Conservation (phyloP, 2,888 invertebrate species). For the Bimastos eiseni region DNA sequence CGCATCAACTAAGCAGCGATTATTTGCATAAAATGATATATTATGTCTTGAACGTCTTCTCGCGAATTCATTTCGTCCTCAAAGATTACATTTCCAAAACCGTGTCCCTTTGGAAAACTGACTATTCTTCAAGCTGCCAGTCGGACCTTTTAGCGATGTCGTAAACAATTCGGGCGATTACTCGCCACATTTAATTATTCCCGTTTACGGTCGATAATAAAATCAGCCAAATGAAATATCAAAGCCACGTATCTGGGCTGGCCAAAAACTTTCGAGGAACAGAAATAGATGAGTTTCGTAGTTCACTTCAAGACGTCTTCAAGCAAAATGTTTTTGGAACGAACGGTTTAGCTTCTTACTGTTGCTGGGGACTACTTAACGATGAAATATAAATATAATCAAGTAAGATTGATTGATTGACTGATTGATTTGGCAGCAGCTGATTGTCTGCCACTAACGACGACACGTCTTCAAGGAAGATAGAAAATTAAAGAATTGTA, state of each 20-base stretch:
- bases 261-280: not conserved
- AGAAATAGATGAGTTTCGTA: not conserved
- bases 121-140: slow-evolving; percentile 3
- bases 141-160: not conserved
- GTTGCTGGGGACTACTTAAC: too few relatives aligned
- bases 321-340: too few relatives aligned
- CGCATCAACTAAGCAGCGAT: not conserved
- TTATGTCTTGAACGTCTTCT: not conserved
- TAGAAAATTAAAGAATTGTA: too few relatives aligned
- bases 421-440: too few relatives aligned
- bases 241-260: not conserved
- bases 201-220: not conserved
- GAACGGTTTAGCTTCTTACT: too few relatives aligned
- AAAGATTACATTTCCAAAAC: not conserved
- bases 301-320: too few relatives aligned
- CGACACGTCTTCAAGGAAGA: too few relatives aligned
- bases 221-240: not conserved
- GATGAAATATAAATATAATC: too few relatives aligned
- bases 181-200: slow-evolving; percentile 4
- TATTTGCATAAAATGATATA: not conserved
- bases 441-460: too few relatives aligned
- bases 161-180: not conserved
- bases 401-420: too few relatives aligned
- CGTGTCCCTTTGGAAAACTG: not conserved
- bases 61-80: not conserved